Percentiles rank a stretch among this genome's conserved stretches.
Evolutionary conservation across 2,797 vertebrate genomes (phyloP).

Genomic region (Cirrhinus mrigala): DNA sequence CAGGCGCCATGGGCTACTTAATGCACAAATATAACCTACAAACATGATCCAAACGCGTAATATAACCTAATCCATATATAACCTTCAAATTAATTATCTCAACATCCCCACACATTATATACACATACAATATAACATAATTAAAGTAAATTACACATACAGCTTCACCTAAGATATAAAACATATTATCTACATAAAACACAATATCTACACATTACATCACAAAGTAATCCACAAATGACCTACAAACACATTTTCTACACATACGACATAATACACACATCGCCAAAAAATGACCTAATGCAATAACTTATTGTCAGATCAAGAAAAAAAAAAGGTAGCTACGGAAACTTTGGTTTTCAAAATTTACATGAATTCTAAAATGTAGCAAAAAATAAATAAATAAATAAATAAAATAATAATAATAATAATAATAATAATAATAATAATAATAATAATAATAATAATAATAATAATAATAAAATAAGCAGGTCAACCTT

Average conservation of each 20-base stretch:
- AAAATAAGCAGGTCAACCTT: neutral
- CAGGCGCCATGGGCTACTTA: conserved; percentile 43
- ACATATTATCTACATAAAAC: neutral
- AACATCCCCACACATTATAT: neutral
- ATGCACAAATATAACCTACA: conserved; percentile 39
- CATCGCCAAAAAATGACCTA: neutral
- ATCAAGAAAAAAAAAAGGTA: neutral
- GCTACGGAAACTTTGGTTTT: neutral
- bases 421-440: too few relatives aligned
- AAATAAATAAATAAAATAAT: too few relatives aligned
- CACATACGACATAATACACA: neutral
- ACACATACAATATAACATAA: neutral
- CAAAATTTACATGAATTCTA: neutral
- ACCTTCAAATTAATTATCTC: neutral
- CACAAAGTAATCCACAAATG: conserved; percentile 5
- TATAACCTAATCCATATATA: neutral
- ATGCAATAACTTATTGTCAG: neutral
- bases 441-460: too few relatives aligned
- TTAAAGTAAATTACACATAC: neutral
- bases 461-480: too few relatives aligned
- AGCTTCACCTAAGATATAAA: neutral
- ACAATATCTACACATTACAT: neutral
- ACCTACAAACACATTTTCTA: neutral
- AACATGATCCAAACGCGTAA: conserved; percentile 25
- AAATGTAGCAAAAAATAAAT: neutral